Evolutionary conservation across 1,140 invertebrate species (phyloP), one percentile per base, ranked within the genome.

Genomic region (Drosophila murphyi): DNA sequence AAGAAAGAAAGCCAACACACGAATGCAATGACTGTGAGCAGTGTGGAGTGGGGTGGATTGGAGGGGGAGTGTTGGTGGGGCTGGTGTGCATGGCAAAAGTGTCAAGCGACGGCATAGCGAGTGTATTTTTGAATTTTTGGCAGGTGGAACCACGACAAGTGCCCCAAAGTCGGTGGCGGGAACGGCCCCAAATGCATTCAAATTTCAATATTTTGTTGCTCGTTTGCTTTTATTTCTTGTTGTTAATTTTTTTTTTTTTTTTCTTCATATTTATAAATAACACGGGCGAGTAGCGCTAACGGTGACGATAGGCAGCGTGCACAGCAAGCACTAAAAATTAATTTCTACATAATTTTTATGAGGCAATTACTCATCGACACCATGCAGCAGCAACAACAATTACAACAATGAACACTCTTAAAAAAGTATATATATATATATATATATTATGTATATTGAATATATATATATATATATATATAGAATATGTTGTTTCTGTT

Each of bases 341-440:
- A 89, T 89, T 89, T 89, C 72, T 86, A 85, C 85, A 89, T 89
- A 78, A 89, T 88, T 89, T 88, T 89, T 89, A 88, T 89, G 85
- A 88, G 85, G 85, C 85, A 89, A 89, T 89, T 89, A 89, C 85
- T 89, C 85, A 89, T 89, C 85, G 85, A 88, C 85, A 88, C 85
- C 63, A 68, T 60, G 47, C 57, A 48, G 12, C 57, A 10, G 31
- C 10, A 31, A 12, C 29, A n/a, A 5, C 3, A 35, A 47, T 8
- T 20, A 20, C 20, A 20, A 20, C 20, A 20, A 20, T 20, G 20
- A 20, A 20, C 20, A 20, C 20, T 20, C 20, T 20, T 20, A 20
- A 20, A 20, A 20, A 20, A 20, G 20, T 20, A 20, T 20, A 20
- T 20, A 20, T 20, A 20, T 20, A 20, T 20, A 20, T 20, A 20